Conservation (phyloP, 1,140 invertebrate genomes). For the Uloborus diversus region DNA sequence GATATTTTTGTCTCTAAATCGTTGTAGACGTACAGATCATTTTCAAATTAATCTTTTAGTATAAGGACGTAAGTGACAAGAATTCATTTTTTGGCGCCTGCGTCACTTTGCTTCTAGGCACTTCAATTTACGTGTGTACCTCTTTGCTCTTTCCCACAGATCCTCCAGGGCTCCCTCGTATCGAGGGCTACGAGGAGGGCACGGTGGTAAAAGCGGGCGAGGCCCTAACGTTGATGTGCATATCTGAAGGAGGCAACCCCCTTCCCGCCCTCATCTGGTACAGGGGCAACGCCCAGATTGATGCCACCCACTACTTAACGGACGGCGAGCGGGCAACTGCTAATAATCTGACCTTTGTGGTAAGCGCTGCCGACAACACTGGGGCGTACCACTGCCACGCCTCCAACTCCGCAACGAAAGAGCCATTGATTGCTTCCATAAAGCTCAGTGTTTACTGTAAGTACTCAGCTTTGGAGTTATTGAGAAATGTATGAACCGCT, state of each 20-base stretch:
- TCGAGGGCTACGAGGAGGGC: constrained; percentile 85
- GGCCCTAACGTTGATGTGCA: constrained; percentile 86
- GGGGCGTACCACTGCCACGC: constrained; percentile 91
- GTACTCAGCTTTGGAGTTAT: constrained; percentile 65
- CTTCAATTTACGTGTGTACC: too few species aligned
- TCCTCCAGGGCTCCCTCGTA: constrained; percentile 88
- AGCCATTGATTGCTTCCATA: constrained; percentile 82
- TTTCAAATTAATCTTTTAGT: too few species aligned
- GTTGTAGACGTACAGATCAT: too few species aligned
- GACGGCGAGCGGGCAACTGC: constrained; percentile 68
- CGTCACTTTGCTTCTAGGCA: too few species aligned
- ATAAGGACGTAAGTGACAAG: too few species aligned
- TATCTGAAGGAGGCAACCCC: constrained; percentile 93
- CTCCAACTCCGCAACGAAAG: constrained; percentile 85
- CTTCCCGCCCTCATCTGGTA: constrained; percentile 60
- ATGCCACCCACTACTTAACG: constrained; percentile 72
- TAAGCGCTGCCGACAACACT: constrained; percentile 89
- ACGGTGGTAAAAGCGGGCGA: constrained; percentile 83
- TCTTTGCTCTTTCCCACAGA: constrained; percentile 78
- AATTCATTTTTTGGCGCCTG: too few species aligned
- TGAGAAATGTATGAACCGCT: too few species aligned
- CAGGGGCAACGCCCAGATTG: constrained; percentile 60
- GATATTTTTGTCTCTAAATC: too few species aligned
- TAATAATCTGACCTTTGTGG: constrained; percentile 85
- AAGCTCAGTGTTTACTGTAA: constrained; percentile 91